Evolutionary conservation across 1,140 invertebrate genomes (phyloP).

Genomic region (Paralvinella palmiformis): DNA sequence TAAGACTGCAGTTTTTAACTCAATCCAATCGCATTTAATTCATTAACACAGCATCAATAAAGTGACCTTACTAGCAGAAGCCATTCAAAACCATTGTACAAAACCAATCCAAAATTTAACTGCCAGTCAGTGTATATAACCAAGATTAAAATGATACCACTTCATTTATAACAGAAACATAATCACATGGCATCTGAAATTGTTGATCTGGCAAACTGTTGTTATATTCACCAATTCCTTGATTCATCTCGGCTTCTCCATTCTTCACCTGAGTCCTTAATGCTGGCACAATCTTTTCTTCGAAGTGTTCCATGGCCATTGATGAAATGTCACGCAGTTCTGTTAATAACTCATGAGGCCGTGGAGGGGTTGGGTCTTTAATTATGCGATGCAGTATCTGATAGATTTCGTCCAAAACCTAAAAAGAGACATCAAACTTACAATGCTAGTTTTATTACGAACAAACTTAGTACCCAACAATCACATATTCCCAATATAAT

Average conservation of each 20-base stretch:
- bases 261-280: slow-evolving; percentile 34
- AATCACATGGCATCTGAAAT: neutral
- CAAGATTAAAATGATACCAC: too few relatives aligned
- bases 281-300: slow-evolving; percentile 73
- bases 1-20: neutral
- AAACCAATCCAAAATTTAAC: too few relatives aligned
- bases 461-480: neutral
- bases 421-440: slow-evolving; percentile 23
- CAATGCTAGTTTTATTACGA: neutral
- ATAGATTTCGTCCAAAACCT: slow-evolving; percentile 85
- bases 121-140: too few relatives aligned
- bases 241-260: neutral
- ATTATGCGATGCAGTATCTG: slow-evolving; percentile 66
- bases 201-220: neutral
- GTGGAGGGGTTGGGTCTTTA: slow-evolving; percentile 61
- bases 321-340: slow-evolving; percentile 86
- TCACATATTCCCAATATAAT: neutral
- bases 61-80: too few relatives aligned
- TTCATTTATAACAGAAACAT: too few relatives aligned
- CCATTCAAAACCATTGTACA: too few relatives aligned
- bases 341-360: slow-evolving; percentile 78
- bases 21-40: too few relatives aligned
- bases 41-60: too few relatives aligned
- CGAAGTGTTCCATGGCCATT: slow-evolving; percentile 95
- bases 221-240: neutral